Percentiles rank a stretch among this genome's conserved stretches.
Conservation (phyloP, 2,113 vertebrate species). For the Pavo muticus region DNA sequence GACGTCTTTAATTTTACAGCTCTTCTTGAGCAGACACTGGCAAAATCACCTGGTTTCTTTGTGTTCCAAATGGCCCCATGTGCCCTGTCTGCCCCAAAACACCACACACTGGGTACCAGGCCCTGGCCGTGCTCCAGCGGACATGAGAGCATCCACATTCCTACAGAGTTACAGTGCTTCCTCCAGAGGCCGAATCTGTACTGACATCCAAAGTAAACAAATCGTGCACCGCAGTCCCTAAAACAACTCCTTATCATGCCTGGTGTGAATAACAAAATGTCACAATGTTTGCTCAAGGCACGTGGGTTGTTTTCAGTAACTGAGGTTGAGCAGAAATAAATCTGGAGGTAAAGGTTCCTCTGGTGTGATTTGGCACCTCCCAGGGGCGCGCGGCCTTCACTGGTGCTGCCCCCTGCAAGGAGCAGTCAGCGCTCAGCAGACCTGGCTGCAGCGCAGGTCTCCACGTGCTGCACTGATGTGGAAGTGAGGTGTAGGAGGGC, state of each 20-base stretch:
- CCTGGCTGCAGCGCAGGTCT: slow-evolving; percentile 76
- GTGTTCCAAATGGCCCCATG: rapidly evolving
- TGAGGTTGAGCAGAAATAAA: neutral
- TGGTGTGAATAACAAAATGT: neutral
- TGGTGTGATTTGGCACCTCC: rapidly evolving
- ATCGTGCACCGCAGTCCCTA: neutral
- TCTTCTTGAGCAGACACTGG: neutral
- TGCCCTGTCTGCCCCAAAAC: neutral
- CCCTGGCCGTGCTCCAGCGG: neutral
- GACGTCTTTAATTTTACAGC: neutral
- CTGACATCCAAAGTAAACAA: slow-evolving; percentile 46
- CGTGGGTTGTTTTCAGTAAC: slow-evolving; percentile 12
- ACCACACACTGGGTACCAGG: neutral
- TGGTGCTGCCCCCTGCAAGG: neutral
- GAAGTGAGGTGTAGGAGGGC: neutral
- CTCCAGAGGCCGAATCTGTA: neutral
- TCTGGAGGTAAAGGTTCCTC: neutral
- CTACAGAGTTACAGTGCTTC: neutral
- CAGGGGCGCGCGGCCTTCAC: rapidly evolving
- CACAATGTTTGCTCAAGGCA: slow-evolving; percentile 23
- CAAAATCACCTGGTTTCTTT: neutral
- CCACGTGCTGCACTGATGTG: slow-evolving; percentile 59
- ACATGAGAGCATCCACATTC: neutral
- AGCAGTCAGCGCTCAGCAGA: slow-evolving; percentile 23
- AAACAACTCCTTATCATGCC: slow-evolving; percentile 17